Conservation (phyloP, 2,113 vertebrate genomes). For the Saguinus imperator region DNA sequence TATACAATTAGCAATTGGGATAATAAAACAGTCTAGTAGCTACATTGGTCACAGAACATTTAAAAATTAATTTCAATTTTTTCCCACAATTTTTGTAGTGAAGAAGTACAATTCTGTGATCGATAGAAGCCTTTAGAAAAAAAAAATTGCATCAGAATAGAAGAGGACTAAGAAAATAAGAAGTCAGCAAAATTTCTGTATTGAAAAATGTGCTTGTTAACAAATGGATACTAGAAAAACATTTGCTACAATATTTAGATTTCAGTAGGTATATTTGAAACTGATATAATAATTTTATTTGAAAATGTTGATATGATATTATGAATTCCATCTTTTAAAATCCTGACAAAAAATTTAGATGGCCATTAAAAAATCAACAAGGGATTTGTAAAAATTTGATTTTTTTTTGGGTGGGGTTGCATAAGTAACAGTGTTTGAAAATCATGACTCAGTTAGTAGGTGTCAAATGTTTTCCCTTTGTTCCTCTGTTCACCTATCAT, state of each 20-base stretch:
- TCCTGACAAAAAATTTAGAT: not conserved
- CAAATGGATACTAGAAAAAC: not conserved
- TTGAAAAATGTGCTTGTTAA: not conserved
- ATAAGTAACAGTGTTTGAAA: conserved; percentile 15
- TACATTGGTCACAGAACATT: not conserved
- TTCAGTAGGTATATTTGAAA: not conserved
- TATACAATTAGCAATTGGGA: not conserved
- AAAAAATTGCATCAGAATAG: not conserved
- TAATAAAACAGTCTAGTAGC: not conserved
- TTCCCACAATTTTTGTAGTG: not conserved
- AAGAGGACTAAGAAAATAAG: not conserved
- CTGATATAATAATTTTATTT: not conserved
- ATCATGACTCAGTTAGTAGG: not conserved
- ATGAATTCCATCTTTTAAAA: conserved; percentile 20
- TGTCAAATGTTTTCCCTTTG: not conserved
- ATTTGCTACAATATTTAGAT: not conserved
- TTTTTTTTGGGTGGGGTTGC: not conserved
- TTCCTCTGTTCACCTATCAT: not conserved
- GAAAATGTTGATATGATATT: not conserved
- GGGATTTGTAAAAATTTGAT: not conserved
- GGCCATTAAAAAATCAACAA: not conserved
- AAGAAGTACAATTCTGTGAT: not conserved
- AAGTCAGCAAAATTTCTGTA: not conserved
- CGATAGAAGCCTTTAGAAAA: not conserved
- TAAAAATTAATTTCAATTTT: conserved; percentile 21